phyloP scores from a whole-genome alignment of 2,797 vertebrate species.

The Darevskia mixta region DNA sequence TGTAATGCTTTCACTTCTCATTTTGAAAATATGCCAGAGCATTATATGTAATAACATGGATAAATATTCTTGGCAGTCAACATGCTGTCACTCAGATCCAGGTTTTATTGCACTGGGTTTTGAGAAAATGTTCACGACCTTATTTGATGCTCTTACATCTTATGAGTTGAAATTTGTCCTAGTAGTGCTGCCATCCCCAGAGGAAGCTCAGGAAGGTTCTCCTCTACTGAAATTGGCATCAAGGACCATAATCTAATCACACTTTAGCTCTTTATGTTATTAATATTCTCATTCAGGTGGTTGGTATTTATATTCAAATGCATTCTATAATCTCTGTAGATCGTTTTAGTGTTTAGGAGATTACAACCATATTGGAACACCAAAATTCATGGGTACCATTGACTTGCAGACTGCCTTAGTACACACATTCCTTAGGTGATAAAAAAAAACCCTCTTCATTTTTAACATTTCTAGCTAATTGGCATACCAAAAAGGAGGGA shows the following conservation, averaged over 20 bases:
- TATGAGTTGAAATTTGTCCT: slow-evolving; percentile 21
- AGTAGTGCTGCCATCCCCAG: neutral
- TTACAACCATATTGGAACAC: slow-evolving; percentile 26
- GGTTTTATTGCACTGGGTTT: slow-evolving; percentile 57
- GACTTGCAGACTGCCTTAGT: slow-evolving; percentile 26
- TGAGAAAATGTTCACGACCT: slow-evolving; percentile 46
- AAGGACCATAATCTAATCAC: slow-evolving; percentile 25
- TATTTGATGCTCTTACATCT: slow-evolving; percentile 56
- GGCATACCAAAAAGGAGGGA: slow-evolving; percentile 7
- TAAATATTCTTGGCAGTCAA: slow-evolving; percentile 54
- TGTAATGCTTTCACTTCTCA: slow-evolving; percentile 31
- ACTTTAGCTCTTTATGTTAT: neutral
- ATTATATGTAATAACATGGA: neutral
- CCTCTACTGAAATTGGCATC: neutral
- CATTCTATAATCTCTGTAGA: neutral
- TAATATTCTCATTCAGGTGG: slow-evolving; percentile 22
- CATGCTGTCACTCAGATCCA: slow-evolving; percentile 59
- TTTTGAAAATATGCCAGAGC: slow-evolving; percentile 23
- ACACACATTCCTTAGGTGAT: neutral
- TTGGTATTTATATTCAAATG: neutral
- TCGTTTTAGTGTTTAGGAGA: neutral
- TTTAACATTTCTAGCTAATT: slow-evolving; percentile 15
- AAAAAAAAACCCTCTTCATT: slow-evolving; percentile 33
- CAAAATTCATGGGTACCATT: slow-evolving; percentile 10
- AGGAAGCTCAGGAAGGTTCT: neutral